Percentiles rank a stretch among this genome's conserved stretches.
Conservation (phyloP, 1,140 invertebrate genomes). For the Nautilus pompilius region DNA sequence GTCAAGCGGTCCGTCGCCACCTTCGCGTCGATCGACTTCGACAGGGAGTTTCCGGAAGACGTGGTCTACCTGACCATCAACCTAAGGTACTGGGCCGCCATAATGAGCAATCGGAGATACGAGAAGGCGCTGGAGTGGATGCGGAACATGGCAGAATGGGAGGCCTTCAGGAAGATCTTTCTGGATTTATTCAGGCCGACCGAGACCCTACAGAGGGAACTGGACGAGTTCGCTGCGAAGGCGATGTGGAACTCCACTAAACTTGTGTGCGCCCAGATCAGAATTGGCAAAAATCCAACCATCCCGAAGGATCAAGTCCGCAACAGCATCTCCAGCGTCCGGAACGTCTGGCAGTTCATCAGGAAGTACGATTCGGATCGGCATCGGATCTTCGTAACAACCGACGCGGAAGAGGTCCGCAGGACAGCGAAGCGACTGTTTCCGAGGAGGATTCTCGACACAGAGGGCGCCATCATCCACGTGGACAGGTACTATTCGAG, state of each 20-base stretch:
- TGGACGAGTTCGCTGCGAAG: not conserved
- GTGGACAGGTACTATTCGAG: conserved; percentile 14
- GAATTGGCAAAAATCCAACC: conserved; percentile 21
- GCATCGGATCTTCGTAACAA: conserved; percentile 21
- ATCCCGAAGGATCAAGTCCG: conserved; percentile 16
- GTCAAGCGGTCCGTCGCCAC: not conserved
- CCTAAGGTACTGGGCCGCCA: not conserved
- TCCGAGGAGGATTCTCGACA: conserved; percentile 7
- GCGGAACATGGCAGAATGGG: not conserved
- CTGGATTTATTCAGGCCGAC: conserved; percentile 2
- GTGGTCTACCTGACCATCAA: conserved; percentile 20
- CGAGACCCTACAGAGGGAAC: not conserved
- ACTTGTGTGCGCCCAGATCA: conserved; percentile 25
- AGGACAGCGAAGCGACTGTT: conserved; percentile 9
- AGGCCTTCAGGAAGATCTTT: not conserved
- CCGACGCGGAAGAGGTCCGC: conserved; percentile 16
- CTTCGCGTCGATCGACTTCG: conserved; percentile 12
- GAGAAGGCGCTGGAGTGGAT: conserved; percentile 7
- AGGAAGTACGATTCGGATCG: conserved; percentile 2
- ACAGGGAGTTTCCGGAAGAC: conserved; percentile 7
- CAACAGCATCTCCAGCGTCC: not conserved
- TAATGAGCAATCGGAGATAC: conserved; percentile 8
- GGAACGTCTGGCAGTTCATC: conserved; percentile 16
- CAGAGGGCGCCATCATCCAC: conserved; percentile 19
- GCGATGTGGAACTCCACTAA: not conserved